A percentile compares a stretch with the other conserved stretches of the same genome.
Evolutionary conservation across 2,888 invertebrate genomes (phyloP).

Genomic region (Exephanes ischioxanthus): DNA sequence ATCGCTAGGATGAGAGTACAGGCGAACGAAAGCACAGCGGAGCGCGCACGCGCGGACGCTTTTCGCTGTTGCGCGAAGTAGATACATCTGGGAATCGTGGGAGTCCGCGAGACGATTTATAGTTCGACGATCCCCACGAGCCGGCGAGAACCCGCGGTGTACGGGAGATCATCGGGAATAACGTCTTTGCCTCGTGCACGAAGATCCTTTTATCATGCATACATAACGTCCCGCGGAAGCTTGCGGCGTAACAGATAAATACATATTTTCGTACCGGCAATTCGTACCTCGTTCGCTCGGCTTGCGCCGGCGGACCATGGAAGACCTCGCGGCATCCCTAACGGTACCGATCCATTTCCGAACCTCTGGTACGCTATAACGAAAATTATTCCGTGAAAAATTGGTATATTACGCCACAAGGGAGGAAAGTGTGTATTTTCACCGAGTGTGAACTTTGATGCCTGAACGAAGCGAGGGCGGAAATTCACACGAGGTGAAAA

Average conservation of each 20-base stretch:
- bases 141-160: constrained; percentile 25
- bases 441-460: too few species aligned
- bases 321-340: neutral
- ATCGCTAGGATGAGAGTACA: constrained; percentile 5
- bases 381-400: too few species aligned
- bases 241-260: neutral
- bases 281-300: neutral
- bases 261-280: neutral
- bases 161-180: constrained; percentile 73
- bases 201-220: constrained; percentile 72
- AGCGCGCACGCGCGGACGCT: constrained; percentile 21
- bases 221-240: constrained; percentile 60
- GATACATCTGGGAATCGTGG: constrained; percentile 75
- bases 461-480: too few species aligned
- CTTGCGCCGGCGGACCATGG: neutral
- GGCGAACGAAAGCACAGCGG: constrained; percentile 26
- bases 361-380: neutral
- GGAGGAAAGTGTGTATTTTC: too few species aligned
- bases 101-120: constrained; percentile 77
- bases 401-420: too few species aligned
- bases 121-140: constrained; percentile 71
- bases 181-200: constrained; percentile 72
- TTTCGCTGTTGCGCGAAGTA: constrained; percentile 60
- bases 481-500: too few species aligned
- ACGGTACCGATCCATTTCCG: neutral